A percentile compares a stretch with the other conserved stretches of the same genome.
Conservation (phyloP, 2,113 vertebrate species). For the Naja naja region DNA sequence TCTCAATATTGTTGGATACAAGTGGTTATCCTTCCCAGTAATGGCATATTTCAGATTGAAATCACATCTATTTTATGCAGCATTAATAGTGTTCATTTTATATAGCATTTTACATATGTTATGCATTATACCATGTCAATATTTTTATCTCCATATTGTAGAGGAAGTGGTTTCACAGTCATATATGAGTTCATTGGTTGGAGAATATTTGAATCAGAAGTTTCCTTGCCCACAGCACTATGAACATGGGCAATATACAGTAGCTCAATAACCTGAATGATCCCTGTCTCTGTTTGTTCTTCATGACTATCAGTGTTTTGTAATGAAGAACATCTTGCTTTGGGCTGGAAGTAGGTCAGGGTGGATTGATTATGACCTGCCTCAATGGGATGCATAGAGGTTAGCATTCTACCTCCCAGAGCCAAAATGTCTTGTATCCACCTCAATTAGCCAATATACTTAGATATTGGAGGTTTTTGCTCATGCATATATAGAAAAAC, state of each 20-base stretch:
- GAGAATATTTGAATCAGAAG: not conserved
- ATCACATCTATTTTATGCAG: not conserved
- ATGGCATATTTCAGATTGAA: not conserved
- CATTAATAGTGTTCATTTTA: no score
- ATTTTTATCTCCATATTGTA: not conserved
- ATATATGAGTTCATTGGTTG: not conserved
- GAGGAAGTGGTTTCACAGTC: not conserved
- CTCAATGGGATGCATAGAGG: not conserved
- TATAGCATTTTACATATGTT: not conserved
- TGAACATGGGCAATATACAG: not conserved
- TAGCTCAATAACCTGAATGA: not conserved
- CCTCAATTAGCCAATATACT: not conserved
- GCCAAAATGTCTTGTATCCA: not conserved
- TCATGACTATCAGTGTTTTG: not conserved
- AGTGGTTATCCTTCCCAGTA: not conserved
- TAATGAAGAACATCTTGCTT: not conserved
- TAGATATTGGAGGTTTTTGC: not conserved
- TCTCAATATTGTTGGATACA: not conserved
- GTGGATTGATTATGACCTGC: not conserved
- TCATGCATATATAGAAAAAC: not conserved
- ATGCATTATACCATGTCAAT: not conserved
- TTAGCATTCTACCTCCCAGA: not conserved
- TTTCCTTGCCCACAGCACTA: no score
- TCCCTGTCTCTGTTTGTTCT: not conserved
- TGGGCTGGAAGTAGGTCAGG: not conserved